Percentiles rank a stretch among this genome's conserved stretches.
Conservation (phyloP, 1,140 invertebrate genomes). For the Calliphora vicina region DNA sequence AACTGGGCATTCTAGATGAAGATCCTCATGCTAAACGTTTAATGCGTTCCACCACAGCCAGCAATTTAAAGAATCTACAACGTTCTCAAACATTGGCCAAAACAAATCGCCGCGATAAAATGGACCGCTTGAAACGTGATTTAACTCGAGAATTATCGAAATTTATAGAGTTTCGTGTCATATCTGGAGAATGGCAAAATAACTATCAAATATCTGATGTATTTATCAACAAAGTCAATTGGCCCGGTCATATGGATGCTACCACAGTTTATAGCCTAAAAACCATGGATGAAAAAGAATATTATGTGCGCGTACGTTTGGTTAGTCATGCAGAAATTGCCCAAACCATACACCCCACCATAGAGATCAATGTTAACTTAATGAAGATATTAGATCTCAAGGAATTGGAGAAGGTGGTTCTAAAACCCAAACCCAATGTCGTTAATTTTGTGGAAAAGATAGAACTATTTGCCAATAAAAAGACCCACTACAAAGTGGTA, state of each 20-base stretch:
- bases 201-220: conserved; percentile 60
- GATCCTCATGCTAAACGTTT: neutral
- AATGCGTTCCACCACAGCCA: conserved; percentile 50
- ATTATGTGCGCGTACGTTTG: conserved; percentile 56
- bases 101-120: conserved; percentile 54
- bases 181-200: conserved; percentile 53
- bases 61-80: conserved; percentile 49
- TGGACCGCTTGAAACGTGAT: conserved; percentile 57
- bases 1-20: conserved; percentile 42
- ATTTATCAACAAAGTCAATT: conserved; percentile 50
- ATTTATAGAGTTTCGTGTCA: conserved; percentile 56
- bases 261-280: conserved; percentile 55
- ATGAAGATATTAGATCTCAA: conserved; percentile 58
- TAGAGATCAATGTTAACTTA: conserved; percentile 58
- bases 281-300: conserved; percentile 54
- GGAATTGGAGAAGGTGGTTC: conserved; percentile 53
- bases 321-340: conserved; percentile 42
- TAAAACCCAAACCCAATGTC: conserved; percentile 55
- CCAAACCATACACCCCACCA: conserved; percentile 54
- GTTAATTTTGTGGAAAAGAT: conserved; percentile 65
- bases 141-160: conserved; percentile 51
- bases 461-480: conserved; percentile 66
- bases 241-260: conserved; percentile 56
- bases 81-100: conserved; percentile 37
- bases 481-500: conserved; percentile 64